Base-by-base conservation (phyloP, 2,113 vertebrate genomes). In the Bufo bufo region DNA sequence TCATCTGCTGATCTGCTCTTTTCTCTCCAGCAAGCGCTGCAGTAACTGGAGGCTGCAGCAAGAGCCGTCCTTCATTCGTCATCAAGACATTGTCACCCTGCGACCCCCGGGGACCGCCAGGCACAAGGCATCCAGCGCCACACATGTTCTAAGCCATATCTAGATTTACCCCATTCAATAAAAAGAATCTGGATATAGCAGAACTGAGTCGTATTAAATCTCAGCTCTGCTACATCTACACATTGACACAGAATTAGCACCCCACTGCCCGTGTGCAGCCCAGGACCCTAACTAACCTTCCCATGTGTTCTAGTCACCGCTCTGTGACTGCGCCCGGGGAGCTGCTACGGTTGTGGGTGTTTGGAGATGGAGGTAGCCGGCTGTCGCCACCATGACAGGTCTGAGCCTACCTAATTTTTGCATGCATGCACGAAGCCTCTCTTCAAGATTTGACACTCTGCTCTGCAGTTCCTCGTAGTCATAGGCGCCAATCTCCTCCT, bases 351-450 rank as follows among this genome's bases (percentile, higher is more conserved):
- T 16, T 66, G 90, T 1, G 90, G 13, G 88, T 78, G 33, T 84
- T 9, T 69, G 82, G 12, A 54, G 58, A 77, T 50, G 45, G 49
- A 78, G 78, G 16, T 58, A n/a, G 90, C 91, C 91, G 20, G 88
- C 19, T 77, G 65, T 23, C 59, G 84, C 91, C 92, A 92, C 91
- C 92, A 91, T 82, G 90, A 88, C 90, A 91, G 94, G 90, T 94
- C 96, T 95, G 95, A 94, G 96, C 98, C 97, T 99, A 99, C 97
- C 98, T 96, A 99, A 99, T 97, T 99, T 99, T 97, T 99, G 97
- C 98, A 99, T 99, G 97, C 98, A 99, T 92, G 98, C 98, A 95
- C 97, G 97, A 91, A 99, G 98, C 95, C 98, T 97, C 93, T 99
- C 97, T 95, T 99, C 98, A 95, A 99, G 97, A 97, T 96, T 98